Percentiles rank a stretch among this genome's conserved stretches.
These are phyloP conservation scores for Morpho helenor DNA, from an alignment of 2,888 invertebrate species.

Conservation along the genomic window DNA sequence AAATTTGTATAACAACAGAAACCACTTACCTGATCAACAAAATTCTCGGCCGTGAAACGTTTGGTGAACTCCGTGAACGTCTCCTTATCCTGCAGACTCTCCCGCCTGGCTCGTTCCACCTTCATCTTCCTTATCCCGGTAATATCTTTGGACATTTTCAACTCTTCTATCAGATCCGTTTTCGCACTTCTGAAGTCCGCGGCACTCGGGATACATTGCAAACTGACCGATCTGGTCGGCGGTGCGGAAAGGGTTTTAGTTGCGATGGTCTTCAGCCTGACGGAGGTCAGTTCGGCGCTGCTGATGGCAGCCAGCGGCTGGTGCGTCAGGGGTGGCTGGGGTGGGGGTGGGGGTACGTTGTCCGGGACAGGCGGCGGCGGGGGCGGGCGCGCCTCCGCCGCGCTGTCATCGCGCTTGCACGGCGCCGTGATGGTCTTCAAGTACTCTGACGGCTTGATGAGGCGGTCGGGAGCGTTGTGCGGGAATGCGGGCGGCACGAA, in stretches of 20 bases:
- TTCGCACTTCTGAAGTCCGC: constrained; percentile 87
- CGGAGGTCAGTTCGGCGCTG: constrained; percentile 91
- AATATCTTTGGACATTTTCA: constrained; percentile 95
- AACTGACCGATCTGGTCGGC: constrained; percentile 83
- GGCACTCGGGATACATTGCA: constrained; percentile 84
- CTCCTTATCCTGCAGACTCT: constrained; percentile 90
- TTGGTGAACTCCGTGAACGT: constrained; percentile 91
- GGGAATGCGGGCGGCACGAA: constrained; percentile 96
- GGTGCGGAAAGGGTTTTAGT: constrained; percentile 89
- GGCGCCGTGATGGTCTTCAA: constrained; percentile 88
- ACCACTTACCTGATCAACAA: constrained; percentile 91
- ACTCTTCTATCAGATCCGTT: constrained; percentile 93
- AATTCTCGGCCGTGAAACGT: constrained; percentile 90
- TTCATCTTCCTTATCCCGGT: constrained; percentile 96
- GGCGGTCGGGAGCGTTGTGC: constrained; percentile 87
- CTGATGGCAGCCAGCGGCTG: constrained; percentile 93
- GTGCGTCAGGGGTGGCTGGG: constrained; percentile 49
- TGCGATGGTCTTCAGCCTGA: constrained; percentile 87
- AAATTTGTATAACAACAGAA: constrained; percentile 18
- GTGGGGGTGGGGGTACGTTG: constrained; percentile 55
- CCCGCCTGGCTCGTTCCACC: constrained; percentile 91
- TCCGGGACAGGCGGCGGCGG: constrained; percentile 76
- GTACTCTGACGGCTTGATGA: constrained; percentile 96
- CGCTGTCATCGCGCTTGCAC: constrained; percentile 74
- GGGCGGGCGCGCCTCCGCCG: constrained; percentile 80